phyloP scores from a whole-genome alignment of 2,888 invertebrate genomes.

The Heteropelma amictum region DNA sequence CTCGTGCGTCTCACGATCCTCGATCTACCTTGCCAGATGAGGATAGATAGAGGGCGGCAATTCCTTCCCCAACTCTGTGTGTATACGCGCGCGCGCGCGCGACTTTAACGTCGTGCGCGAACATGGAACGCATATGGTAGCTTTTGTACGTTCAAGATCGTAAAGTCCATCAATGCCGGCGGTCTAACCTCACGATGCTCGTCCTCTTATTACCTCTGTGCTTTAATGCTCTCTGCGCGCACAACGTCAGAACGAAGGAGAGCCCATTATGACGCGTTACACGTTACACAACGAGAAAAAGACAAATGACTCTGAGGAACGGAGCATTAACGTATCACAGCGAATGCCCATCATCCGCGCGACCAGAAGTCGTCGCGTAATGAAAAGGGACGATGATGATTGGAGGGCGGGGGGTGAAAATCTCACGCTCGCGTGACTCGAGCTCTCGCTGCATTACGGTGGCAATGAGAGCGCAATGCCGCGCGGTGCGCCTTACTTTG shows the following conservation, averaged over 20 bases:
- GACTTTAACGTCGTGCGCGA: background rate
- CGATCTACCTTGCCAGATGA: background rate
- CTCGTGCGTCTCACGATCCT: constrained; percentile 13
- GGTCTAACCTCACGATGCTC: constrained; percentile 7
- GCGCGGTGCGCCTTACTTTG: background rate
- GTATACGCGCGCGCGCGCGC: too few species aligned
- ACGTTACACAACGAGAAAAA: constrained; percentile 27
- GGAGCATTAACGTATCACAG: too few species aligned
- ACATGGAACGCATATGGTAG: background rate
- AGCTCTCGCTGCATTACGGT: constrained; percentile 27
- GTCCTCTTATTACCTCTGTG: background rate
- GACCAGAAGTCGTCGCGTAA: background rate
- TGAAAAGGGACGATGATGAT: background rate
- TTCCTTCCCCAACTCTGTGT: background rate
- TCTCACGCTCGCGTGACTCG: constrained; percentile 33
- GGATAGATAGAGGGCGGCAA: background rate
- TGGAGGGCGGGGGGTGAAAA: background rate
- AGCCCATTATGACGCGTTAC: constrained; percentile 58
- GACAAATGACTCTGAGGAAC: constrained; percentile 9
- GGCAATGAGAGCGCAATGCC: constrained; percentile 8
- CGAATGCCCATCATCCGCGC: background rate
- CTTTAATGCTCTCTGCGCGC: constrained; percentile 13
- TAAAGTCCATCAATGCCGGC: constrained; percentile 18
- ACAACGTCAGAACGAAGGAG: constrained; percentile 48
- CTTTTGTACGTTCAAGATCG: background rate